Conservation (phyloP, 2,797 vertebrate genomes). For the Bucorvus abyssinicus region DNA sequence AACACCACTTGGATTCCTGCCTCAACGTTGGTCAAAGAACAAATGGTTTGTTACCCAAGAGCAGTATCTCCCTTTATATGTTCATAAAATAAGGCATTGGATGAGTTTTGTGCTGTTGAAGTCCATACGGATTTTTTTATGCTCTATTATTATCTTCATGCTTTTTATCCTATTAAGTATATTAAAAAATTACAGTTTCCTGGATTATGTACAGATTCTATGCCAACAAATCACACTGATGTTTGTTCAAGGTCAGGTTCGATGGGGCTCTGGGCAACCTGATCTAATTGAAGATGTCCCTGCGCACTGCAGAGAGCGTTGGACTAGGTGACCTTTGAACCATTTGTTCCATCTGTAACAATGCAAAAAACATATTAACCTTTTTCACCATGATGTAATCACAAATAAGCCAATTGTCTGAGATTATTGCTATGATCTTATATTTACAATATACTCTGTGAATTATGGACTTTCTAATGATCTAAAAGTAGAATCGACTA, state of each 20-base stretch:
- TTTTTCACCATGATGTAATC: background rate
- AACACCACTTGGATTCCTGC: background rate
- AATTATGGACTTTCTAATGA: background rate
- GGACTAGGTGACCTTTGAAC: no score
- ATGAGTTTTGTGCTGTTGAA: background rate
- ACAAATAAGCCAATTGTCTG: background rate
- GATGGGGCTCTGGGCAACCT: no score
- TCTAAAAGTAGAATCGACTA: background rate
- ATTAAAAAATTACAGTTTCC: background rate
- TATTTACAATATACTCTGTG: background rate
- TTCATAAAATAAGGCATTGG: background rate
- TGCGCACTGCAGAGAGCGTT: no score
- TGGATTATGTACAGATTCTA: background rate
- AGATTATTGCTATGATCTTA: background rate
- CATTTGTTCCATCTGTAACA: background rate
- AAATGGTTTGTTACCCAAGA: background rate
- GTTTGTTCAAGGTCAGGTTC: background rate
- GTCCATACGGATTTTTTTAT: background rate
- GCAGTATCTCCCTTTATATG: background rate
- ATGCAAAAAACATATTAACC: background rate
- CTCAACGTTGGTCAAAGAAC: background rate
- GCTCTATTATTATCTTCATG: background rate
- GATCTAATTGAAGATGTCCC: no score
- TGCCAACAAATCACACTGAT: background rate
- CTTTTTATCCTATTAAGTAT: background rate